Evolutionary conservation across 2,888 invertebrate genomes (phyloP).

Genomic region (Eristalis intricaria): DNA sequence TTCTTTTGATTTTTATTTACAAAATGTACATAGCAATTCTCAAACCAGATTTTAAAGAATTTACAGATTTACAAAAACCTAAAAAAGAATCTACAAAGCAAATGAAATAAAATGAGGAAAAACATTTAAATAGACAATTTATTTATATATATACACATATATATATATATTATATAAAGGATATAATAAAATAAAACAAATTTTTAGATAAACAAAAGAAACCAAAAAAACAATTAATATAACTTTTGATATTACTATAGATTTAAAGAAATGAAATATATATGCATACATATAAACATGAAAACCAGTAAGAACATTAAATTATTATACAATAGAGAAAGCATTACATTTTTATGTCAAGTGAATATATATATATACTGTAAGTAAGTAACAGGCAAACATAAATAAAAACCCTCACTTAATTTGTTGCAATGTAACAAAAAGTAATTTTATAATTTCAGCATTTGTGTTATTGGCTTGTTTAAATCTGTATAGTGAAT

Average conservation of each 20-base stretch:
- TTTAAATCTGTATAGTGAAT: slow-evolving; percentile 47
- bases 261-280: slow-evolving; percentile 52
- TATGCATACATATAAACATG: slow-evolving; percentile 41
- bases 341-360: slow-evolving; percentile 24
- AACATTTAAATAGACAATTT: slow-evolving; percentile 59
- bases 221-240: slow-evolving; percentile 50
- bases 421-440: slow-evolving; percentile 46
- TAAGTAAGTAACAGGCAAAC: slow-evolving; percentile 21
- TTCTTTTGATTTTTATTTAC: slow-evolving; percentile 31
- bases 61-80: slow-evolving; percentile 38
- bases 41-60: slow-evolving; percentile 12
- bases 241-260: slow-evolving; percentile 72
- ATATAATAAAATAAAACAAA: slow-evolving; percentile 47
- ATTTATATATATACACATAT: slow-evolving; percentile 50
- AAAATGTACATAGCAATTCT: slow-evolving; percentile 52
- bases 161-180: slow-evolving; percentile 39
- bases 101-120: slow-evolving; percentile 12
- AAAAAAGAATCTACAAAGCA: slow-evolving; percentile 51
- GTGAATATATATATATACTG: slow-evolving; percentile 1
- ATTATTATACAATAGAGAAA: background rate
- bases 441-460: slow-evolving; percentile 7
- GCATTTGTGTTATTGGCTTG: slow-evolving; percentile 24
- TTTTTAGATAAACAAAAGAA: slow-evolving; percentile 44
- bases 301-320: background rate
- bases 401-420: background rate